These are phyloP conservation scores for Ictalurus punctatus DNA, from an alignment of 2,113 vertebrate species.

Conservation along the genomic window DNA sequence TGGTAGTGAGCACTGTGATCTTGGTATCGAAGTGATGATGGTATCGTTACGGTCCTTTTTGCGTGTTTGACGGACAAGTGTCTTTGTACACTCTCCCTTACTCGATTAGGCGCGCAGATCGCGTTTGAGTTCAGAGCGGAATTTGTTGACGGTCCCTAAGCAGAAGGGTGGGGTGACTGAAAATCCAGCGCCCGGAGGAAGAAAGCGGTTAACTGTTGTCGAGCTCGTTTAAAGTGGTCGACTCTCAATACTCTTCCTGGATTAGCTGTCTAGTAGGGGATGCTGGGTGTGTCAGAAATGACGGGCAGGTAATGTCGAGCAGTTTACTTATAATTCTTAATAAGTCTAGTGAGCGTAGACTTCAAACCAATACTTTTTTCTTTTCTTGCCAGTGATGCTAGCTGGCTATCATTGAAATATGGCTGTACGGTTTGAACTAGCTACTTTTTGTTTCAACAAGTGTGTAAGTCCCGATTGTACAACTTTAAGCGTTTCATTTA, in stretches of 20 bases:
- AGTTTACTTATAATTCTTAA: not conserved
- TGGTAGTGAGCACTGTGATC: too few species aligned
- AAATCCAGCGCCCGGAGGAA: not conserved
- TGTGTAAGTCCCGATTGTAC: not conserved
- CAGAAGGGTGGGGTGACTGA: slow-evolving; percentile 25
- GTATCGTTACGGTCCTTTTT: not conserved
- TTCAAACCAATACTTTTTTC: not conserved
- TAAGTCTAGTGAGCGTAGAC: not conserved
- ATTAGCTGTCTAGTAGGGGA: slow-evolving; percentile 53
- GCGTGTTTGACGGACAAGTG: not conserved
- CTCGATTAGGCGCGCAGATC: not conserved
- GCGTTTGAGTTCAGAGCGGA: not conserved
- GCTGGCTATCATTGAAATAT: not conserved
- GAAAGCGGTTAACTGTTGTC: not conserved
- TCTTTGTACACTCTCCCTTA: not conserved
- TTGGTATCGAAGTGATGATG: too few species aligned
- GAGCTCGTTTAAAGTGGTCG: not conserved
- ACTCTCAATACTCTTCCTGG: slow-evolving; percentile 3
- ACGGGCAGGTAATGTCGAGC: slow-evolving; percentile 69
- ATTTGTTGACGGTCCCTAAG: slow-evolving; percentile 24
- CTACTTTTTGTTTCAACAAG: not conserved
- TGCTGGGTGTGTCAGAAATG: slow-evolving; percentile 74
- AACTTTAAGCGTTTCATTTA: not conserved
- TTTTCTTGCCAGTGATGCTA: slow-evolving; percentile 17
- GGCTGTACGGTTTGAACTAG: not conserved